Evolutionary conservation across 2,888 invertebrate genomes (phyloP).

Genomic region (Scaptomyza polygonia): DNA sequence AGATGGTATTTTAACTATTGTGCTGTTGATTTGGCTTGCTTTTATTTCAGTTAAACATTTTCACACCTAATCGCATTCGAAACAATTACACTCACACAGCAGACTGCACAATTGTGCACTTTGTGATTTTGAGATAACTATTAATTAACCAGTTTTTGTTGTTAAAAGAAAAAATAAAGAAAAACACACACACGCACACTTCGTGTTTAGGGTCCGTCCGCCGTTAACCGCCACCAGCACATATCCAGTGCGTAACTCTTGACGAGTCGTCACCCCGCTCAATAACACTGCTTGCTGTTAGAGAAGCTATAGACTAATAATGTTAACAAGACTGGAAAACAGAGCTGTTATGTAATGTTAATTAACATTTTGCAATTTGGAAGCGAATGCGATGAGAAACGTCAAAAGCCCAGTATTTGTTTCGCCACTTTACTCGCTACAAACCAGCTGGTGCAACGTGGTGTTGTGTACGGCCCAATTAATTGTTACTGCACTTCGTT

Average conservation of each 20-base stretch:
- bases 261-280: constrained; percentile 51
- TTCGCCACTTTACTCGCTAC: too few relatives aligned
- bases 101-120: constrained; percentile 38
- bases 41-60: constrained; percentile 48
- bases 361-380: too few relatives aligned
- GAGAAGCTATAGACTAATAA: too few relatives aligned
- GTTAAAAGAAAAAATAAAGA: constrained; percentile 58
- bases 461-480: too few relatives aligned
- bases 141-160: constrained; percentile 56
- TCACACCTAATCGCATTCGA: constrained; percentile 38
- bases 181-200: constrained; percentile 53
- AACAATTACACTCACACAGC: constrained; percentile 50
- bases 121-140: constrained; percentile 35
- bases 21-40: constrained; percentile 30
- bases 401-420: too few relatives aligned
- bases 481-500: too few relatives aligned
- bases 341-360: too few relatives aligned
- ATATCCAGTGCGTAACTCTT: constrained; percentile 60
- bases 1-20: constrained; percentile 22
- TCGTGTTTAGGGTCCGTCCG: constrained; percentile 49
- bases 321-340: too few relatives aligned
- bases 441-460: too few relatives aligned
- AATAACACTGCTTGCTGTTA: constrained; percentile 43
- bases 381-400: too few relatives aligned
- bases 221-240: constrained; percentile 62